Conservation (phyloP, 2,888 invertebrate genomes). For the Hipparchia semele region DNA sequence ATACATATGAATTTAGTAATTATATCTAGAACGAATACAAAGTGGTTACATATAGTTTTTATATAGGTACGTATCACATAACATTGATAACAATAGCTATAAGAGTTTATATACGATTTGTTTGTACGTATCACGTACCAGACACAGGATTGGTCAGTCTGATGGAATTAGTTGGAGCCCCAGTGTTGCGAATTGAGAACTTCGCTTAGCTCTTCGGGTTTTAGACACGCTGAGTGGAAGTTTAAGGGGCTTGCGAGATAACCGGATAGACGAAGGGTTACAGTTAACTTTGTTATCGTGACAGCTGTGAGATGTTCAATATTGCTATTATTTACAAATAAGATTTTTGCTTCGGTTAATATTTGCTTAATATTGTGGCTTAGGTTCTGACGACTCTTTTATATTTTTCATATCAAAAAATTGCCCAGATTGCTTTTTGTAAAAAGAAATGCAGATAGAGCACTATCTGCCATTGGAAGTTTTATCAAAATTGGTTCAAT, state of each 20-base stretch:
- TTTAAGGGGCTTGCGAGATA: conserved; percentile 19
- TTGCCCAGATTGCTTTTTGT: no score
- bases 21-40: no score
- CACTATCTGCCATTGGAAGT: no score
- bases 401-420: no score
- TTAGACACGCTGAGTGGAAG: conserved; percentile 29
- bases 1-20: no score
- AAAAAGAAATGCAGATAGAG: no score
- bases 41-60: no score
- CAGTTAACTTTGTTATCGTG: conserved; percentile 18
- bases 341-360: background rate
- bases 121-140: conserved; percentile 27
- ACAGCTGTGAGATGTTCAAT: conserved; percentile 12
- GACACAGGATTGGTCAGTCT: conserved; percentile 29
- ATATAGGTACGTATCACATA: no score
- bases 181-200: conserved; percentile 23
- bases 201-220: conserved; percentile 28
- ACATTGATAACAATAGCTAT: background rate
- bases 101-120: background rate
- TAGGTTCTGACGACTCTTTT: no score
- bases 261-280: conserved; percentile 12
- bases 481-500: no score
- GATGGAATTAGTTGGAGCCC: conserved; percentile 31
- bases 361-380: no score
- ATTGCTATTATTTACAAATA: background rate